Conservation (phyloP, 2,797 vertebrate genomes). For the Alfaro cultratus region DNA sequence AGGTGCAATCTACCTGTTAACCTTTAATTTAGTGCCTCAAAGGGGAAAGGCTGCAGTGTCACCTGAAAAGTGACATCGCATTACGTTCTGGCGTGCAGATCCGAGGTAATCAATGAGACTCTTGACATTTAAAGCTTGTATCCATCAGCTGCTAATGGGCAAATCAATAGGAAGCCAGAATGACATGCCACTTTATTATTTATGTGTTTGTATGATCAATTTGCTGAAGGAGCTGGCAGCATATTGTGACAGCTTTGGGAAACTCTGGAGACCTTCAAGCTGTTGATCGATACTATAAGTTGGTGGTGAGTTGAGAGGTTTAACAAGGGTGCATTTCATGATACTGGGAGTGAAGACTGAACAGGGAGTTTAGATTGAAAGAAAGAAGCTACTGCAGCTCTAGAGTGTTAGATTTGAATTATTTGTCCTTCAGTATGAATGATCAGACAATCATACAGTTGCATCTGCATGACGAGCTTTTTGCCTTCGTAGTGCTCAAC, state of each 20-base stretch:
- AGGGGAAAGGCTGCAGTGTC: slow-evolving; percentile 57
- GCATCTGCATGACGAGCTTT: slow-evolving; percentile 18
- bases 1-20: slow-evolving; percentile 46
- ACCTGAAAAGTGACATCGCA: slow-evolving; percentile 49
- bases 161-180: slow-evolving; percentile 79
- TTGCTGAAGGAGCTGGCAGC: slow-evolving; percentile 35
- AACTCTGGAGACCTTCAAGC: slow-evolving; percentile 17
- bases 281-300: slow-evolving; percentile 44
- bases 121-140: slow-evolving; percentile 82
- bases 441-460: slow-evolving; percentile 21
- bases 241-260: slow-evolving; percentile 25
- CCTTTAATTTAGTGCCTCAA: slow-evolving; percentile 54
- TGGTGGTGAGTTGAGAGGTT: slow-evolving; percentile 17
- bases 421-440: slow-evolving; percentile 26
- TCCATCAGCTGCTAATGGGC: slow-evolving; percentile 79
- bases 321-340: slow-evolving; percentile 23
- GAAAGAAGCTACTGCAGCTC: slow-evolving; percentile 4
- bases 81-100: slow-evolving; percentile 35
- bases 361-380: slow-evolving; percentile 1
- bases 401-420: slow-evolving; percentile 3
- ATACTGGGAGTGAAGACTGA: not conserved
- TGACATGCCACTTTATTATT: slow-evolving; percentile 77
- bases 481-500: slow-evolving; percentile 6
- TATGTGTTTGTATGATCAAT: slow-evolving; percentile 79
- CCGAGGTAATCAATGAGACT: slow-evolving; percentile 67